A percentile compares a stretch with the other conserved stretches of the same genome.
Evolutionary conservation across 2,797 vertebrate genomes (phyloP).

Genomic region (Mus spretus): DNA sequence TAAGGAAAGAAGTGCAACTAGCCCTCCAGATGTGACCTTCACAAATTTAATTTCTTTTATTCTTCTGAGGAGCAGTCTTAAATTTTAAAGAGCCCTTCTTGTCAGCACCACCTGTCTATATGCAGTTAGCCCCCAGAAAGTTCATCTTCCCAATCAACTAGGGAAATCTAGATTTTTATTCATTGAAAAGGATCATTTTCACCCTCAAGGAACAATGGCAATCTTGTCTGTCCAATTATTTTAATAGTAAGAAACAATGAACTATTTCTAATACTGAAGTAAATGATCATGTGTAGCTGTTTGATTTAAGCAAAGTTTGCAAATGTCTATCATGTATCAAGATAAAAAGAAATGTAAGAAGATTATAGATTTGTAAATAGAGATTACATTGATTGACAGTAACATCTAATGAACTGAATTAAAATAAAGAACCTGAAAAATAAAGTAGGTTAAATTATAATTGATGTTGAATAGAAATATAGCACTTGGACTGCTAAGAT

Average conservation of each 20-base stretch:
- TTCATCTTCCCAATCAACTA: slow-evolving; percentile 11
- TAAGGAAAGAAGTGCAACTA: not conserved
- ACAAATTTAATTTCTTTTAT: slow-evolving; percentile 70
- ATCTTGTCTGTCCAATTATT: not conserved
- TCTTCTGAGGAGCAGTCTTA: slow-evolving; percentile 64
- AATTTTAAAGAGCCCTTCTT: slow-evolving; percentile 56
- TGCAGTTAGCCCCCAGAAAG: not conserved
- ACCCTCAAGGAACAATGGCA: not conserved
- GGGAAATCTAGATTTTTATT: slow-evolving; percentile 31
- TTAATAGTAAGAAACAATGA: not conserved
- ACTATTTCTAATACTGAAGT: not conserved
- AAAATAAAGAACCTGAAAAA: not conserved
- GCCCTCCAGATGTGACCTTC: slow-evolving; percentile 72
- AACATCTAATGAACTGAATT: not conserved
- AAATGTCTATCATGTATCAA: not conserved
- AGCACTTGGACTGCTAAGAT: not conserved
- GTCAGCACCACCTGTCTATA: slow-evolving; percentile 60
- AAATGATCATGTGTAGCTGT: not conserved
- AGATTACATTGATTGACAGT: not conserved
- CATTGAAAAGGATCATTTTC: not conserved
- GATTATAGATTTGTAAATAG: not conserved
- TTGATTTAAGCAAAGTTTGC: not conserved
- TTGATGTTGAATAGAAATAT: not conserved
- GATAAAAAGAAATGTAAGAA: not conserved
- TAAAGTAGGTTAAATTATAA: not conserved